phyloP scores from a whole-genome alignment of 2,888 invertebrate genomes.

The Onchidella celtica region DNA sequence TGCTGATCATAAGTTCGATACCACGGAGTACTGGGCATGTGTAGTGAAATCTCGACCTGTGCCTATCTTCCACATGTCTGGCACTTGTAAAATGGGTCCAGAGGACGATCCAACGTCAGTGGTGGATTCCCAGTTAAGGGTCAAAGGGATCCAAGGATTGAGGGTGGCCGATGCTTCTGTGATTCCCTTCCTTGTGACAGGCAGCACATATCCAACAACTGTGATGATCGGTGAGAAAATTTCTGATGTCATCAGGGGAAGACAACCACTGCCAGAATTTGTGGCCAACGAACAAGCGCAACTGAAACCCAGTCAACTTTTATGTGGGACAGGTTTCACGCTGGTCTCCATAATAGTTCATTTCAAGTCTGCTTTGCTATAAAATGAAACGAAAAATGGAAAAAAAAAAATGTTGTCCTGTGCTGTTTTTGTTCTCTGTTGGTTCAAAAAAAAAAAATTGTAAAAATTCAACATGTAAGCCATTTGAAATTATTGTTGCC shows the following conservation, averaged over 20 bases:
- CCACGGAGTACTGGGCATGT: slow-evolving; percentile 58
- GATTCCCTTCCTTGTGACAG: slow-evolving; percentile 61
- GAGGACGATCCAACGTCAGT: slow-evolving; percentile 82
- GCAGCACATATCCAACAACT: slow-evolving; percentile 62
- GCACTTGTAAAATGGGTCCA: slow-evolving; percentile 87
- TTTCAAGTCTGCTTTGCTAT: too few relatives aligned
- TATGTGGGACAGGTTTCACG: too few relatives aligned
- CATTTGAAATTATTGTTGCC: too few relatives aligned
- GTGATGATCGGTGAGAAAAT: slow-evolving; percentile 67
- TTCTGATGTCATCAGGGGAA: slow-evolving; percentile 55
- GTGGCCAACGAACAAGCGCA: too few relatives aligned
- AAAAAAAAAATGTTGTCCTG: too few relatives aligned
- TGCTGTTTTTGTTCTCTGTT: too few relatives aligned
- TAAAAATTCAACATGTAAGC: too few relatives aligned
- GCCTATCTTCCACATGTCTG: slow-evolving; percentile 84
- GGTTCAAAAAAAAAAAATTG: too few relatives aligned
- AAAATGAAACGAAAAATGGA: too few relatives aligned
- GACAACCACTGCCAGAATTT: neutral
- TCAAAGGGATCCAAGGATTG: slow-evolving; percentile 58
- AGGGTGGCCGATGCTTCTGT: slow-evolving; percentile 66
- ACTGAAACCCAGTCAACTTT: too few relatives aligned
- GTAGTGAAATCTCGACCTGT: slow-evolving; percentile 49
- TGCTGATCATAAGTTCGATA: slow-evolving; percentile 27
- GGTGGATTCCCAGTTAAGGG: too few relatives aligned
- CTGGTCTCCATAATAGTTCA: too few relatives aligned